These are phyloP conservation scores for Campoplex nolae DNA, from an alignment of 2,888 invertebrate species.

Conservation along the genomic window DNA sequence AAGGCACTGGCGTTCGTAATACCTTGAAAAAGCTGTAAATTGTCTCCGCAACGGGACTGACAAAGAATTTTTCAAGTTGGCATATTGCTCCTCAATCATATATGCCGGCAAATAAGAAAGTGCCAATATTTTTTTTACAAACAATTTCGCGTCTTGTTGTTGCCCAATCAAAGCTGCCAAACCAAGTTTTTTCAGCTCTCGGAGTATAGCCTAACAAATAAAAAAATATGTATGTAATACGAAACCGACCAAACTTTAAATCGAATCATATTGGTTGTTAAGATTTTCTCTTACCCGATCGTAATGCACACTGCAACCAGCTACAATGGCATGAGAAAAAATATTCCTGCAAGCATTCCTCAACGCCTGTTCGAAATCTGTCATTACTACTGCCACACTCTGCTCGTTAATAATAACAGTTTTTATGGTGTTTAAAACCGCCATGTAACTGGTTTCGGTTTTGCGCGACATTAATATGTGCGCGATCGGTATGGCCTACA, in stretches of 20 bases:
- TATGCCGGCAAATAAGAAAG: constrained; percentile 52
- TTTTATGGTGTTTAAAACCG: constrained; percentile 10
- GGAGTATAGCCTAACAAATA: constrained; percentile 18
- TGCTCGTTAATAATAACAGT: constrained; percentile 1
- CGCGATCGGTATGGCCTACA: constrained; percentile 42
- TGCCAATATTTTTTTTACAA: constrained; percentile 56
- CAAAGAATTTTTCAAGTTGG: background rate
- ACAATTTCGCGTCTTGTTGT: constrained; percentile 37
- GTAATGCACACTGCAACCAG: constrained; percentile 44
- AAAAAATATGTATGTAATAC: constrained; percentile 9
- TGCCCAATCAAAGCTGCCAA: background rate
- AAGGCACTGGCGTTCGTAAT: constrained; percentile 54
- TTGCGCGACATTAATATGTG: constrained; percentile 34
- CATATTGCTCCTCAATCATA: constrained; percentile 3
- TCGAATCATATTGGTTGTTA: background rate
- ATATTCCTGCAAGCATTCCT: constrained; percentile 21
- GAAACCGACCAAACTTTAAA: background rate
- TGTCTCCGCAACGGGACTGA: constrained; percentile 1
- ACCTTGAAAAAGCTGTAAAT: background rate
- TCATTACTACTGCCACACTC: constrained; percentile 12
- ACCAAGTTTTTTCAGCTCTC: background rate
- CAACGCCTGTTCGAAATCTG: constrained; percentile 45
- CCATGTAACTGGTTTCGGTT: constrained; percentile 30
- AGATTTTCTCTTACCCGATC: constrained; percentile 18
- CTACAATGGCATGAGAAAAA: constrained; percentile 15